Percentiles rank a stretch among this genome's conserved stretches.
phyloP scores from a whole-genome alignment of 2,888 invertebrate genomes.

The Melipona beecheii region DNA sequence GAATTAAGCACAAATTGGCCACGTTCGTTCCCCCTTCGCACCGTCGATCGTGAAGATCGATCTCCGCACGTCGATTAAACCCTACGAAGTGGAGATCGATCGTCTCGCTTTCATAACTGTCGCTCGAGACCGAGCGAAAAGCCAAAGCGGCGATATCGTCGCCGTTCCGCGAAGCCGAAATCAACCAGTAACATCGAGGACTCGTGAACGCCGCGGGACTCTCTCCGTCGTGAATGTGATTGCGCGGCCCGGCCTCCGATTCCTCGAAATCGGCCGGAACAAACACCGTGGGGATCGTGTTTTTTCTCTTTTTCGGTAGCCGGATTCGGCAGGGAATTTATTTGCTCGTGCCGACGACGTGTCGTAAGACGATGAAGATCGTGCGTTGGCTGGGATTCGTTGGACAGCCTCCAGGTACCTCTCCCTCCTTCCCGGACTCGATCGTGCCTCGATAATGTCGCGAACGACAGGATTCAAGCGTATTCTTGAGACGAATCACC shows the following conservation, averaged over 20 bases:
- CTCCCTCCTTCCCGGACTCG: slow-evolving; percentile 10
- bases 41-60: slow-evolving; percentile 25
- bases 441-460: slow-evolving; percentile 9
- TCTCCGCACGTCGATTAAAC: slow-evolving; percentile 10
- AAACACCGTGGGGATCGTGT: background rate
- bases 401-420: slow-evolving; percentile 17
- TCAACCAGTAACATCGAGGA: background rate
- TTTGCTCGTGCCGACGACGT: slow-evolving; percentile 60
- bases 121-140: slow-evolving; percentile 14
- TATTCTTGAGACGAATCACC: background rate
- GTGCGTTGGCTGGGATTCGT: background rate
- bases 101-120: slow-evolving; percentile 13
- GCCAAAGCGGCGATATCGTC: background rate
- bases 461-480: background rate
- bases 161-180: slow-evolving; percentile 27
- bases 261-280: slow-evolving; percentile 45
- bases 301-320: slow-evolving; percentile 44
- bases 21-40: background rate
- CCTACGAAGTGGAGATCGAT: slow-evolving; percentile 14
- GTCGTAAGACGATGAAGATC: slow-evolving; percentile 37
- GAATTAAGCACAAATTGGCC: slow-evolving; percentile 19
- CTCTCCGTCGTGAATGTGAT: slow-evolving; percentile 21
- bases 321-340: slow-evolving; percentile 26
- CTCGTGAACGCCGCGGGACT: slow-evolving; percentile 30
- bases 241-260: slow-evolving; percentile 16